phyloP scores from a whole-genome alignment of 2,113 vertebrate genomes.

The Holacanthus passer region DNA sequence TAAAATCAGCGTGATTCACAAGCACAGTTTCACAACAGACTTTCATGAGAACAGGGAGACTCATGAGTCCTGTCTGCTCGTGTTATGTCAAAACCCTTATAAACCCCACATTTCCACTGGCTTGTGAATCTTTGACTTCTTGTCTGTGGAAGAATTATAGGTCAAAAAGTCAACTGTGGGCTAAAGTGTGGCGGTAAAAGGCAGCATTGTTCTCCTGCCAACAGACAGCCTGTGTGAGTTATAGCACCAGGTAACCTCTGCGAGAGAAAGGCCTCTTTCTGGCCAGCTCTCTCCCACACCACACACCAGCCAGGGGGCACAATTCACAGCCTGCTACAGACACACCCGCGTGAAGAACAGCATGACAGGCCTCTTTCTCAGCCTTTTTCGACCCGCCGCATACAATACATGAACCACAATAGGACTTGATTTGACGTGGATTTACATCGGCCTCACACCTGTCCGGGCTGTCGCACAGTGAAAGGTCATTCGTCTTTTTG shows the following conservation, averaged over 20 bases:
- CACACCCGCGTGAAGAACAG: conserved; percentile 57
- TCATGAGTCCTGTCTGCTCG: conserved; percentile 34
- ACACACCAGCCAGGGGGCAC: conserved; percentile 65
- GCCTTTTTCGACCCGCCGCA: conserved; percentile 44
- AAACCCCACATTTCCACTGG: conserved; percentile 39
- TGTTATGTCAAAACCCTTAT: conserved; percentile 51
- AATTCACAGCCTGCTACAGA: conserved; percentile 69
- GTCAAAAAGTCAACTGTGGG: conserved; percentile 69
- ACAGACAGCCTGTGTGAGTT: conserved; percentile 65
- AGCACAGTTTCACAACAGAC: conserved; percentile 56
- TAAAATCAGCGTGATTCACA: conserved; percentile 48
- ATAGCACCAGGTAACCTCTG: conserved; percentile 62
- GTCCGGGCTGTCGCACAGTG: conserved; percentile 62
- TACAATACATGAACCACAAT: conserved; percentile 56
- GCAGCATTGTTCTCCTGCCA: conserved; percentile 59
- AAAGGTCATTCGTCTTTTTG: conserved; percentile 77
- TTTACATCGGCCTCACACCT: conserved; percentile 71
- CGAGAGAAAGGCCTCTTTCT: conserved; percentile 52
- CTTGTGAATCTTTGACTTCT: conserved; percentile 63
- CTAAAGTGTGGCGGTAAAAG: conserved; percentile 48
- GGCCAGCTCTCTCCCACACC: conserved; percentile 39
- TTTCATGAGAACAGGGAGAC: conserved; percentile 50
- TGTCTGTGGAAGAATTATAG: conserved; percentile 58
- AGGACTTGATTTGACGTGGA: conserved; percentile 70
- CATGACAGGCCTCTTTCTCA: conserved; percentile 63